Evolutionary conservation across 1,140 invertebrate species (phyloP).

Genomic region (Leptopilina clavipes): DNA sequence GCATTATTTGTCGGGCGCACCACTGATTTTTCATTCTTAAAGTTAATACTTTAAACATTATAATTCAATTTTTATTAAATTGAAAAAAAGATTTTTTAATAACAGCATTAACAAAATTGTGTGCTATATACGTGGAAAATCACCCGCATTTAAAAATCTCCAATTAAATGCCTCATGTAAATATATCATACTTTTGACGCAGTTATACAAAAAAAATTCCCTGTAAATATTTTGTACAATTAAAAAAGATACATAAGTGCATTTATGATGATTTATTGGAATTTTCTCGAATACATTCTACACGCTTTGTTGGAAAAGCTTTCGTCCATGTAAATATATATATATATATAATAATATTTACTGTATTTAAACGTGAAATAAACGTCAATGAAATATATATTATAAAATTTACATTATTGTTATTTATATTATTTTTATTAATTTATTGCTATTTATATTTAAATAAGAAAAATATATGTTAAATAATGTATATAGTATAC

Average conservation of each 20-base stretch:
- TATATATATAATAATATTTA: neutral
- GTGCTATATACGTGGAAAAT: too few relatives aligned
- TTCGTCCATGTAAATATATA: neutral
- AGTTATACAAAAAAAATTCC: neutral
- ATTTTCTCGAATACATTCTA: neutral
- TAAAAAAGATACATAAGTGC: constrained; percentile 5
- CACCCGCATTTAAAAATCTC: too few relatives aligned
- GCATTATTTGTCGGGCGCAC: too few relatives aligned
- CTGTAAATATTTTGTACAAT: constrained; percentile 31
- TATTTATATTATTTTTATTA: neutral
- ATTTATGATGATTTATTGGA: neutral
- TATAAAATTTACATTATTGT: neutral
- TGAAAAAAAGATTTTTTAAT: too few relatives aligned
- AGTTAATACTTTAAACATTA: too few relatives aligned
- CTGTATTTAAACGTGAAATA: constrained; percentile 3
- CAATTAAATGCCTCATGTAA: neutral
- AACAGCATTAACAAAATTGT: too few relatives aligned
- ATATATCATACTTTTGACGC: neutral
- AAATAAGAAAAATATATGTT: too few relatives aligned
- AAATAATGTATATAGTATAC: too few relatives aligned
- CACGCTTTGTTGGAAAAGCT: neutral
- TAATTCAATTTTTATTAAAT: too few relatives aligned
- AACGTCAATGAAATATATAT: neutral
- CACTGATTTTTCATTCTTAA: too few relatives aligned
- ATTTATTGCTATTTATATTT: too few relatives aligned